phyloP scores from a whole-genome alignment of 2,888 invertebrate genomes.

The Oxytorus armatus region DNA sequence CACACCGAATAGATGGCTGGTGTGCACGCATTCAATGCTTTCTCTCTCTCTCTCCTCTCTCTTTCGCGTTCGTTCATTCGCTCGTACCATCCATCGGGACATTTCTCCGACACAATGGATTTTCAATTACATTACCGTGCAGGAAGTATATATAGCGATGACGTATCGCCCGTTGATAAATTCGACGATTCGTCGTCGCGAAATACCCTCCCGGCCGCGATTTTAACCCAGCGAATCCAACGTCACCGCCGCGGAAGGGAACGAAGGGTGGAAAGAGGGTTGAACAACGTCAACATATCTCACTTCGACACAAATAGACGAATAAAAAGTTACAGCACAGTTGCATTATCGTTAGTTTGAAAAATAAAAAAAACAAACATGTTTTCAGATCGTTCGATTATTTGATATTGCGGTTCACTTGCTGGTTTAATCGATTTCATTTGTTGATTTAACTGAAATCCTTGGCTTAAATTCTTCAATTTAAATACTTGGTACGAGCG shows the following conservation, averaged over 20 bases:
- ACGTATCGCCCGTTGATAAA: slow-evolving; percentile 74
- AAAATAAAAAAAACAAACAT: background rate
- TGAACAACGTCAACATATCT: slow-evolving; percentile 40
- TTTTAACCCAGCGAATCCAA: slow-evolving; percentile 19
- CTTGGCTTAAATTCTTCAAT: no score
- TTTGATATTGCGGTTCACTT: background rate
- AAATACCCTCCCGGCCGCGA: slow-evolving; percentile 7
- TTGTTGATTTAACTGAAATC: background rate
- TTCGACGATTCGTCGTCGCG: slow-evolving; percentile 69
- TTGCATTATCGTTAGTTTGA: background rate
- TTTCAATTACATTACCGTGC: slow-evolving; percentile 79
- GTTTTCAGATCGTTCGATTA: background rate
- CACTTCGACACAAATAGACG: slow-evolving; percentile 26
- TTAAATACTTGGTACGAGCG: no score
- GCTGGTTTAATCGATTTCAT: background rate
- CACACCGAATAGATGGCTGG: slow-evolving; percentile 43
- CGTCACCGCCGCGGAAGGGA: background rate
- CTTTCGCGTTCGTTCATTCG: slow-evolving; percentile 44
- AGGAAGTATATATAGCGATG: slow-evolving; percentile 71
- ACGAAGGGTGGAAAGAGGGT: slow-evolving; percentile 41
- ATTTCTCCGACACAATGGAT: slow-evolving; percentile 75
- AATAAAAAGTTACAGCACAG: slow-evolving; percentile 25
- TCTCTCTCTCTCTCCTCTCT: slow-evolving; percentile 26
- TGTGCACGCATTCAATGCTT: background rate
- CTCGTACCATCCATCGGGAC: slow-evolving; percentile 65